A percentile compares a stretch with the other conserved stretches of the same genome.
These are phyloP conservation scores for Biston stratarius DNA, from an alignment of 2,888 invertebrate species.

Conservation along the genomic window DNA sequence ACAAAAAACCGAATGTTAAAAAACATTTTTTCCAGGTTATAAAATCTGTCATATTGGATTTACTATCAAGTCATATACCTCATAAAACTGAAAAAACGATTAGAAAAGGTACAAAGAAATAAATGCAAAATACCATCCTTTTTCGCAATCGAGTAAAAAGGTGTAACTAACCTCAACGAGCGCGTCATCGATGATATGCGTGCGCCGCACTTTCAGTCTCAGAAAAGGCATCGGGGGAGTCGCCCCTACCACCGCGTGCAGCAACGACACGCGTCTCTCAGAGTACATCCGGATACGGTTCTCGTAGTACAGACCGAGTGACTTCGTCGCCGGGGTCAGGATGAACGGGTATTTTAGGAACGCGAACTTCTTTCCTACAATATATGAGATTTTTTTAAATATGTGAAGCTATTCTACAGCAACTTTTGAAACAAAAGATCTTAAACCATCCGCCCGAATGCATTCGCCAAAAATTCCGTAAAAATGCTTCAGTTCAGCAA, in stretches of 20 bases:
- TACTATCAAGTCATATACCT: too few relatives aligned
- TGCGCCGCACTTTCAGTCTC: conserved; percentile 92
- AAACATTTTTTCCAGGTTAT: too few relatives aligned
- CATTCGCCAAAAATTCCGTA: too few relatives aligned
- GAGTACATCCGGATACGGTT: conserved; percentile 98
- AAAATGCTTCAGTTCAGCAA: too few relatives aligned
- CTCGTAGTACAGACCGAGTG: conserved; percentile 96
- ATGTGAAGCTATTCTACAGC: background rate
- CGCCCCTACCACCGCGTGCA: conserved; percentile 94
- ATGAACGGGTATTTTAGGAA: conserved; percentile 97
- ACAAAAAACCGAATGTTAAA: too few relatives aligned
- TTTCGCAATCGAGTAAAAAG: background rate
- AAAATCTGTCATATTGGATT: too few relatives aligned
- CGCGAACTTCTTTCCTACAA: conserved; percentile 90
- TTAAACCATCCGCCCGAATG: too few relatives aligned
- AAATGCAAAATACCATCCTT: too few relatives aligned
- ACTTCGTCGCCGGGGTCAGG: conserved; percentile 96
- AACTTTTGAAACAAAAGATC: too few relatives aligned
- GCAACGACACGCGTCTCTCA: conserved; percentile 94
- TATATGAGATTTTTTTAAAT: background rate
- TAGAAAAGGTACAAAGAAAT: too few relatives aligned
- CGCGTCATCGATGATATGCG: conserved; percentile 96
- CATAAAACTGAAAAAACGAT: too few relatives aligned
- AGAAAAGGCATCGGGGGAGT: conserved; percentile 94
- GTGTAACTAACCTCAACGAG: conserved; percentile 89